Percentiles rank a stretch among this genome's conserved stretches.
Evolutionary conservation across 2,113 vertebrate genomes (phyloP).

Genomic region (Heterotilapia buettikoferi): DNA sequence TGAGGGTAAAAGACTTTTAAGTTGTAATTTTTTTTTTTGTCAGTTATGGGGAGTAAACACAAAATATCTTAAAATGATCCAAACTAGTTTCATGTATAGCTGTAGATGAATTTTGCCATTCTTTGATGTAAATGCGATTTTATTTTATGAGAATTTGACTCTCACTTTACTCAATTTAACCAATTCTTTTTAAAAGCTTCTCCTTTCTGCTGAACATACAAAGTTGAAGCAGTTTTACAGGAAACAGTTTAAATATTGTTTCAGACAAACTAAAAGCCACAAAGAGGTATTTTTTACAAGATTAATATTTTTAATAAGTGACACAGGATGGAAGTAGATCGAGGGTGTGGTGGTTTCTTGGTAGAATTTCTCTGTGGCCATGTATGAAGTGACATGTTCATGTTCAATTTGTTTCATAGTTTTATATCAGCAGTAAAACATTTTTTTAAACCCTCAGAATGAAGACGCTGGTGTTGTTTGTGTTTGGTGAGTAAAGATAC

Average conservation of each 20-base stretch:
- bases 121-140: background rate
- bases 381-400: background rate
- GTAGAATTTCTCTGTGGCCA: background rate
- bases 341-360: background rate
- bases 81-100: background rate
- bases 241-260: background rate
- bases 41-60: background rate
- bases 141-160: background rate
- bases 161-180: background rate
- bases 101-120: background rate
- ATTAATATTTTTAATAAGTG: background rate
- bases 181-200: background rate
- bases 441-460: background rate
- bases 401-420: background rate
- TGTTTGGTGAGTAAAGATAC: background rate
- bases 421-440: background rate
- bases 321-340: background rate
- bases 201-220: background rate
- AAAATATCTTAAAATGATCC: background rate
- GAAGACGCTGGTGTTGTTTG: background rate
- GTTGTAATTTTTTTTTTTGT: background rate
- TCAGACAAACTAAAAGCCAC: background rate
- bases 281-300: background rate
- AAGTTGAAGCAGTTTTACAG: accelerated
- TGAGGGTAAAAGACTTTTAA: background rate